These are phyloP conservation scores for Scaeva pyrastri DNA, from an alignment of 2,888 invertebrate genomes.

Conservation along the genomic window DNA sequence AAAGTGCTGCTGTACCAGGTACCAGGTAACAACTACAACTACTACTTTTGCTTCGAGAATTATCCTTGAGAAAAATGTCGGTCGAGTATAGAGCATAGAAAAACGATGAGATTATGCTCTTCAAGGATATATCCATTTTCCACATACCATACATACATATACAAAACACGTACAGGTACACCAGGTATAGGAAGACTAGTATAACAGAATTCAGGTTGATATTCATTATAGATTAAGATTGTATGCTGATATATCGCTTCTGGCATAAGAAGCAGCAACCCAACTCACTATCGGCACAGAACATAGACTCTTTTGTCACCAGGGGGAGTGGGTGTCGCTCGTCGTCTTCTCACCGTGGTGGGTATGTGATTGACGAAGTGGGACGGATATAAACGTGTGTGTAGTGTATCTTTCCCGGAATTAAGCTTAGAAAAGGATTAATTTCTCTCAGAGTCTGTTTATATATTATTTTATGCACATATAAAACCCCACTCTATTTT, in stretches of 20 bases:
- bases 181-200: no score
- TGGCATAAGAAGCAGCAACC: not conserved
- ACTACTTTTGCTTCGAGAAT: constrained; percentile 58
- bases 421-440: constrained; percentile 46
- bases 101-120: constrained; percentile 26
- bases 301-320: not conserved
- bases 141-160: not conserved
- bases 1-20: constrained; percentile 39
- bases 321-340: no score
- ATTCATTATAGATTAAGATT: constrained; percentile 71
- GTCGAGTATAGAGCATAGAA: constrained; percentile 38
- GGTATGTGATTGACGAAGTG: not conserved
- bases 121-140: constrained; percentile 62
- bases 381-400: not conserved
- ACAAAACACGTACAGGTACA: no score
- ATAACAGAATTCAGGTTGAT: constrained; percentile 35
- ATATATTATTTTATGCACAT: constrained; percentile 45
- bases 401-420: not conserved
- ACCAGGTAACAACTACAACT: constrained; percentile 6
- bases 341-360: no score
- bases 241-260: constrained; percentile 43
- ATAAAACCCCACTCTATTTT: constrained; percentile 30
- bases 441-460: constrained; percentile 57
- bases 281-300: not conserved
- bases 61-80: constrained; percentile 69